These are phyloP conservation scores for Corvus cornix DNA, from an alignment of 2,113 vertebrate genomes.

Conservation along the genomic window DNA sequence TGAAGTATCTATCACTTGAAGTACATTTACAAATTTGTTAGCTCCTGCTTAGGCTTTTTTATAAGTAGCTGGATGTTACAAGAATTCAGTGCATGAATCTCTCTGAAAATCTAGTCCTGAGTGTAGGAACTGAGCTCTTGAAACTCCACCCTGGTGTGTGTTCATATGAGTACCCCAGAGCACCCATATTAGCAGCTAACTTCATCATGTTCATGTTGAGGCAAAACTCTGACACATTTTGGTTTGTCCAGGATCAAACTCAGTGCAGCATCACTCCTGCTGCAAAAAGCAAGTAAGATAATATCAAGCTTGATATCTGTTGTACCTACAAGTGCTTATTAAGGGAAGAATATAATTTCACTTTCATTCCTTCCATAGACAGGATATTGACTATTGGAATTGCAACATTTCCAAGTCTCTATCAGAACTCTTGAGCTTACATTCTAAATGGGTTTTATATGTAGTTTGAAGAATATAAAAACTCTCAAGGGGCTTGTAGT, in stretches of 20 bases:
- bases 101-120: not conserved
- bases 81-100: not conserved
- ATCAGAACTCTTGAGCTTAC: not conserved
- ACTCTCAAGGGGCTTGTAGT: not conserved
- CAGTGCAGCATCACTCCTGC: not conserved
- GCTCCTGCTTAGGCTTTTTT: not conserved
- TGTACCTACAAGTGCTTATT: not conserved
- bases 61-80: not conserved
- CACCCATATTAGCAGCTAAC: not conserved
- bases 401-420: not conserved
- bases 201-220: not conserved
- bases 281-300: not conserved
- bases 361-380: not conserved
- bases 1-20: not conserved
- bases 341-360: not conserved
- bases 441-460: not conserved
- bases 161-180: not conserved
- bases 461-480: not conserved
- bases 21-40: not conserved
- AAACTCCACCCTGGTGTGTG: not conserved
- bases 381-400: not conserved
- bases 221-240: not conserved
- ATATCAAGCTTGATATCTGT: not conserved
- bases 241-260: not conserved
- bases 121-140: not conserved